Percentiles rank a stretch among this genome's conserved stretches.
phyloP scores from a whole-genome alignment of 2,888 invertebrate species.

The Cheilosia pagana region DNA sequence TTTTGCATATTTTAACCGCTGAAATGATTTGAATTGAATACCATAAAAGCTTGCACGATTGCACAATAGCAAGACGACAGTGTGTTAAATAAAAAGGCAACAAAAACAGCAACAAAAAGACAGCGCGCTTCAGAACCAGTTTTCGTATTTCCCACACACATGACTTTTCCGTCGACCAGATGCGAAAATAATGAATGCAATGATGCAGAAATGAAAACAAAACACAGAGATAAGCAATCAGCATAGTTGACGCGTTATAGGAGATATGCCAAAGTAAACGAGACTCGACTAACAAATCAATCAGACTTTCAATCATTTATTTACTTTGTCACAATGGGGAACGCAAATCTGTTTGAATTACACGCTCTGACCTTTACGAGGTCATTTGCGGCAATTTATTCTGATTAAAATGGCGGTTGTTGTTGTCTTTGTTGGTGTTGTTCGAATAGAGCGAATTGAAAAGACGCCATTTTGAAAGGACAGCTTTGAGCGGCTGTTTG shows the following conservation, averaged over 20 bases:
- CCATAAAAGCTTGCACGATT: slow-evolving; percentile 31
- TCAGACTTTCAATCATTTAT: slow-evolving; percentile 12
- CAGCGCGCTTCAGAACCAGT: slow-evolving; percentile 24
- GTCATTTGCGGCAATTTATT: too few relatives aligned
- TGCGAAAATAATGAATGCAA: slow-evolving; percentile 24
- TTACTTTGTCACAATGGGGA: slow-evolving; percentile 39
- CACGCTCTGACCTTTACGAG: slow-evolving; percentile 24
- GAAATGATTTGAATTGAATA: slow-evolving; percentile 52
- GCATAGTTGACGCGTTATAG: slow-evolving; percentile 46
- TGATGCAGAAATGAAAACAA: slow-evolving; percentile 60
- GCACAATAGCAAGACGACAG: slow-evolving; percentile 33
- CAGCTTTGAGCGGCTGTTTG: too few relatives aligned
- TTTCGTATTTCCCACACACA: slow-evolving; percentile 62
- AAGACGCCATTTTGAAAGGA: too few relatives aligned
- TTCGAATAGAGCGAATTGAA: too few relatives aligned
- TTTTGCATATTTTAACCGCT: slow-evolving; percentile 46
- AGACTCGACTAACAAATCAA: slow-evolving; percentile 17
- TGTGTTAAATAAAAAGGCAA: slow-evolving; percentile 12
- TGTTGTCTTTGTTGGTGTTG: too few relatives aligned
- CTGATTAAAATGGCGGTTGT: too few relatives aligned
- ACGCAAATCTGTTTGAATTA: slow-evolving; percentile 23
- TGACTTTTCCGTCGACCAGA: slow-evolving; percentile 27
- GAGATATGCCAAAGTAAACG: not conserved
- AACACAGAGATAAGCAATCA: slow-evolving; percentile 12
- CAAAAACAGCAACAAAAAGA: slow-evolving; percentile 14